Base-by-base conservation (phyloP, 2,797 vertebrate species). In the Ctenopoma multispine region DNA sequence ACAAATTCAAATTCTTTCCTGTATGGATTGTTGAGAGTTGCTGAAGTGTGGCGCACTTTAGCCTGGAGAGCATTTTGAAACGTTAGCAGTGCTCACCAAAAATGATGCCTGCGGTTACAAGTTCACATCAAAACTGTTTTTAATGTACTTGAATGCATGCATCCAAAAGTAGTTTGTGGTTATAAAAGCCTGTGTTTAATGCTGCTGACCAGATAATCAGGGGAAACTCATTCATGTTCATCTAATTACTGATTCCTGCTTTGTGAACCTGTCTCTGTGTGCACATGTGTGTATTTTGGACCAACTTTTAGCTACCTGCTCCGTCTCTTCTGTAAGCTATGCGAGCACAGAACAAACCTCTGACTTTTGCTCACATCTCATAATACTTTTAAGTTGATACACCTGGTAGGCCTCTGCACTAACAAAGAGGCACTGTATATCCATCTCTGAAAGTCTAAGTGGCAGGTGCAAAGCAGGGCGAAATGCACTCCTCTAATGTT, bases 1-100 rank as follows among this genome's bases (percentile, higher is more conserved):
- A 90, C 81, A 78, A 78, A 81, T 88, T 89, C 79, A 74, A 67
- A 90, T 91, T 92, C 86, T 89, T 91, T 91, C 89, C 87, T 90
- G 79, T 92, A 89, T 86, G 88, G 84, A 85, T 82, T 83, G 78
- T 88, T 87, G 76, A 88, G 87, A 84, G 81, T 65, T 82, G 79
- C 82, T 82, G 85, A 88, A 75, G 85, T 75, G 17, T 38, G 53
- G 36, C 64, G 73, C 82, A 68, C 86, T 85, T 80, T 79, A 86
- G 56, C 77, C 82, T 55, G 61, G 68, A 62, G 78, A 78, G 67
- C 69, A 29, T 77, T 81, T 72, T 60, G 48, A 80, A 75, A 72
- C 73, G 57, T 77, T 82, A 12, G 24, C 14, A 34, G 61, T 54
- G 56, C 54, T 61, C 24, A 75, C 65, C 69, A 54, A 31, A 56